Conservation (phyloP, 2,113 vertebrate genomes). For the Heteronetta atricapilla region DNA sequence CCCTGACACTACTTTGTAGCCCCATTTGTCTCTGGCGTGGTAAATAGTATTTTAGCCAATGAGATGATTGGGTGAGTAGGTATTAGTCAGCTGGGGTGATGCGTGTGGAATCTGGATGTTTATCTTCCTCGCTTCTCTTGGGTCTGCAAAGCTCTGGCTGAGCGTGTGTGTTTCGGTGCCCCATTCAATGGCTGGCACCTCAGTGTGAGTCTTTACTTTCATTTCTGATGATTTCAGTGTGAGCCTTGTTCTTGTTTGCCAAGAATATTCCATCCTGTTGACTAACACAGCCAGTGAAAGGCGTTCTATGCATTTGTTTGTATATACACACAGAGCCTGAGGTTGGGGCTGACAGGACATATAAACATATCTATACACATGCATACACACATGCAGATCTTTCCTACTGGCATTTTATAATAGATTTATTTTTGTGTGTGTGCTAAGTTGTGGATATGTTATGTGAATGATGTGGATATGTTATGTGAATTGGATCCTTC, state of each 20-base stretch:
- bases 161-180: rapidly evolving
- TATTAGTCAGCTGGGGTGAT: neutral
- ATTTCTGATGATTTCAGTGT: neutral
- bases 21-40: neutral
- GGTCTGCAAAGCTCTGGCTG: neutral
- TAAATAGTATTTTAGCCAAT: slow-evolving; percentile 6
- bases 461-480: neutral
- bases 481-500: neutral
- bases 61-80: neutral
- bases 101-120: neutral
- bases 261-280: neutral
- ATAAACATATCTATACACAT: neutral
- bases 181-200: neutral
- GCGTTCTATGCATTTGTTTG: neutral
- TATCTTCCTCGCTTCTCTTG: neutral
- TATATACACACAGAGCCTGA: neutral
- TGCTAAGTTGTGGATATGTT: neutral
- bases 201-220: neutral
- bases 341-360: neutral
- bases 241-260: neutral
- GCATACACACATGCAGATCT: neutral
- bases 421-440: neutral
- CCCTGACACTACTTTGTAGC: neutral
- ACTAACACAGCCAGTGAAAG: neutral
- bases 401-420: neutral